Percentiles rank a stretch among this genome's conserved stretches.
Conservation (phyloP, 1,140 invertebrate genomes). For the Zaprionus gabonicus region DNA sequence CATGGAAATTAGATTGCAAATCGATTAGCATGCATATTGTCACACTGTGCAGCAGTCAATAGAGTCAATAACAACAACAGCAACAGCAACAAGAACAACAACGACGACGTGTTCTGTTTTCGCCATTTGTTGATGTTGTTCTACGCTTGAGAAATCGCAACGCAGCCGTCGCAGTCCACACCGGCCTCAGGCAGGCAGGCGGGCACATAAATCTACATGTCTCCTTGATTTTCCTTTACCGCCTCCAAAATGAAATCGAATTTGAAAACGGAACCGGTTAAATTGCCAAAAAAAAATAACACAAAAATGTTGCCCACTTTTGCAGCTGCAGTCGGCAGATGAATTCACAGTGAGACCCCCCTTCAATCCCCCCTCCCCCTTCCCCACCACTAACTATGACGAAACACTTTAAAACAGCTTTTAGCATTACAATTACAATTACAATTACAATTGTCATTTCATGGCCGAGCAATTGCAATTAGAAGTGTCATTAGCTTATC, state of each 20-base stretch:
- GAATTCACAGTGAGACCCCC: conserved; percentile 10
- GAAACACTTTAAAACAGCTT: background rate
- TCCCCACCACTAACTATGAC: background rate
- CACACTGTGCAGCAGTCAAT: conserved; percentile 46
- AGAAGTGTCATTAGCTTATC: conserved; percentile 46
- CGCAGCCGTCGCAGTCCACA: background rate
- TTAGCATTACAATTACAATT: conserved; percentile 41
- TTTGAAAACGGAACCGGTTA: conserved; percentile 50
- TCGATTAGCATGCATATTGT: conserved; percentile 11
- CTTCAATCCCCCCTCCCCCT: too few species aligned
- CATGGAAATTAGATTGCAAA: conserved; percentile 43
- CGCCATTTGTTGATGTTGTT: conserved; percentile 25
- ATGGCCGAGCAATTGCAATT: conserved; percentile 51
- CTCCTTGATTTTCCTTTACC: too few species aligned
- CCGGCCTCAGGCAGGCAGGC: background rate
- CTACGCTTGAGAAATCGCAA: conserved; percentile 12
- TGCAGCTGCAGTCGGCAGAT: conserved; percentile 19
- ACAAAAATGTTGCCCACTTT: conserved; percentile 21
- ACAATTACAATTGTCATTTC: conserved; percentile 34
- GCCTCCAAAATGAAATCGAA: conserved; percentile 43
- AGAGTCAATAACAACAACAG: conserved; percentile 6
- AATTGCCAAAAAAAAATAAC: conserved; percentile 3
- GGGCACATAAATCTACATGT: conserved; percentile 32
- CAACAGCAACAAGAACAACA: background rate
- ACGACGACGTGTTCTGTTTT: conserved; percentile 38